Base-by-base conservation (phyloP, 2,113 vertebrate genomes). In the Gobio gobio region DNA sequence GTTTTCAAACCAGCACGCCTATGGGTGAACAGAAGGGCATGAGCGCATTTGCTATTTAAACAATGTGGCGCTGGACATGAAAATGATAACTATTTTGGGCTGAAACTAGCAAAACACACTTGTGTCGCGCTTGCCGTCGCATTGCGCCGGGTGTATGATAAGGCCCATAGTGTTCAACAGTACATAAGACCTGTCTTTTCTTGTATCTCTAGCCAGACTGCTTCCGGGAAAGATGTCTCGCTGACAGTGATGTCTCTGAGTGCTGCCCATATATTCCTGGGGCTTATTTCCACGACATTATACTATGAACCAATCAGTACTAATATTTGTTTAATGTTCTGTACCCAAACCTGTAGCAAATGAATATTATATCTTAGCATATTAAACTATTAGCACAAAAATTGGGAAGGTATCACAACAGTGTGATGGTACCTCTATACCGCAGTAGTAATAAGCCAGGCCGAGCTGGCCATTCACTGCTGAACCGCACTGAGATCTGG, bases 401-500 rank as follows among this genome's bases (percentile, higher is more conserved):
- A 16, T 5, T 12, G 43, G 36, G 26, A 58, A 6, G 2, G 36
- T 66, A 33, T n/a, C 54, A 68, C 12, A 68, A 54, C n/a, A 51
- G 45, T 51, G 36, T 22, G 40, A 26, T 33, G 29, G 22, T 64
- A 99, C 98, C 98, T 97, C 97, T 96, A 90, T 98, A 99, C 87
- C 84, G 95, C 88, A 99, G 95, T 85, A 91, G 93, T 86, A 98
- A 95, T 77, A 94, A 95, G 6, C 96, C 95, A 0, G 95, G 92
- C 24, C 90, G 94, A 2, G 92, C 89, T 13, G 85, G 92, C 7
- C 95, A 95, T 70, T 94, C 92, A 81, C 97, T 96, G 79, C 94
- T 96, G 87, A 97, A 97, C 79, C 90, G 95, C 56, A 99, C 92
- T 76, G 96, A 94, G 59, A 98, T 96, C 93, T 97, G 95, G 91